Percentiles rank a stretch among this genome's conserved stretches.
Evolutionary conservation across 2,888 invertebrate genomes (phyloP).

Genomic region (Dorcus hopei): DNA sequence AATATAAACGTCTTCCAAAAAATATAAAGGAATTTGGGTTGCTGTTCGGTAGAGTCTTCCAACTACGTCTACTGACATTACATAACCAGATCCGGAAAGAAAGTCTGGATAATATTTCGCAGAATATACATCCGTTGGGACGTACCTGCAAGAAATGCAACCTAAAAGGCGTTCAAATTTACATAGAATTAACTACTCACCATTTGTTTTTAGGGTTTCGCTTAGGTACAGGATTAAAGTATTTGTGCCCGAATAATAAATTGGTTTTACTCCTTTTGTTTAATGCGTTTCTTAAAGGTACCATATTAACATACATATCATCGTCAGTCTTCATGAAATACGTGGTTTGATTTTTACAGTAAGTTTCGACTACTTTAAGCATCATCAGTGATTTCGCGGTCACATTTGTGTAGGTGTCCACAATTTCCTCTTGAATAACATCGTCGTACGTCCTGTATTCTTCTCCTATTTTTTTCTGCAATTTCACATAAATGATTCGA

Average conservation of each 20-base stretch:
- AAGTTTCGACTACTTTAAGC: constrained; percentile 73
- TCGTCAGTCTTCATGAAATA: constrained; percentile 84
- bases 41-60: constrained; percentile 63
- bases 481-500: constrained; percentile 21
- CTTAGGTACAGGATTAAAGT: constrained; percentile 73
- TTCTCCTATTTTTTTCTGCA: constrained; percentile 61
- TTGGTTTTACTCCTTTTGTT: constrained; percentile 30
- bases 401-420: constrained; percentile 82
- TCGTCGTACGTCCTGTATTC: constrained; percentile 70
- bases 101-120: constrained; percentile 72
- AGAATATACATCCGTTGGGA: constrained; percentile 74
- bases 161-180: too few relatives aligned
- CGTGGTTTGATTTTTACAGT: constrained; percentile 55
- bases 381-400: constrained; percentile 82
- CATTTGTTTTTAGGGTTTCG: constrained; percentile 72
- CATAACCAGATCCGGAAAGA: constrained; percentile 75
- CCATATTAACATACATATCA: constrained; percentile 79
- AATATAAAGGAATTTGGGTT: constrained; percentile 63
- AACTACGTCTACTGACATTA: constrained; percentile 65
- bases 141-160: constrained; percentile 56
- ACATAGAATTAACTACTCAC: constrained; percentile 45
- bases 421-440: constrained; percentile 77
- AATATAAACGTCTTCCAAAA: constrained; percentile 72
- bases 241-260: constrained; percentile 69
- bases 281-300: constrained; percentile 53